Conservation (phyloP, 2,113 vertebrate genomes). For the Phainopepla nitens region DNA sequence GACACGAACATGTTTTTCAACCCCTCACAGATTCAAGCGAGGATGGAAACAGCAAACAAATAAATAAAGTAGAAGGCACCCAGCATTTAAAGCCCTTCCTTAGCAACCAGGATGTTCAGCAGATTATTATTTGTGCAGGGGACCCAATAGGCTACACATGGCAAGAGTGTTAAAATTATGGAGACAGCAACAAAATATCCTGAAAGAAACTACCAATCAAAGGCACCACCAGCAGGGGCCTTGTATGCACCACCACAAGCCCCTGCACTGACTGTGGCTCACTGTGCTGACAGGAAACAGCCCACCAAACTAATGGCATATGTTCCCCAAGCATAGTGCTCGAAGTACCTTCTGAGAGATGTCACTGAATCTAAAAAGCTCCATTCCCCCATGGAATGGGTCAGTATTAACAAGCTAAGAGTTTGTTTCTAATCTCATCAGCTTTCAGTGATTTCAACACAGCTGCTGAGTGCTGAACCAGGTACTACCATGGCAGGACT, state of each 20-base stretch:
- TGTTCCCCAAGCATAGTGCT: not conserved
- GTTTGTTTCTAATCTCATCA: not conserved
- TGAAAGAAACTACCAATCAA: not conserved
- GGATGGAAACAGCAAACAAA: not conserved
- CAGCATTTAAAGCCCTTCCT: not conserved
- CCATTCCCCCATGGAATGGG: not conserved
- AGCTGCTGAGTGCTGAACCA: not conserved
- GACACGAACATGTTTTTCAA: not conserved
- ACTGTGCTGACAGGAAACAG: not conserved
- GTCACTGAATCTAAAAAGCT: not conserved
- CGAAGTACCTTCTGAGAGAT: not conserved
- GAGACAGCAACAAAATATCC: not conserved
- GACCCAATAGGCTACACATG: not conserved
- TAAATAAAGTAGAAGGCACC: not conserved
- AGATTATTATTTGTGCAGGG: not conserved
- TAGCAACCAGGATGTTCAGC: not conserved
- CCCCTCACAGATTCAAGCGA: rapidly evolving
- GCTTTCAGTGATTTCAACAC: not conserved
- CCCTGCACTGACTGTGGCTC: not conserved
- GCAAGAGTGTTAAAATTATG: not conserved
- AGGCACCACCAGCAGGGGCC: not conserved
- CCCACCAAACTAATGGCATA: not conserved
- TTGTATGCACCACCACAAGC: not conserved
- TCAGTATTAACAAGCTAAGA: not conserved
- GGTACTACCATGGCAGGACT: not conserved